Evolutionary conservation across 35 echinoderm and acorn worm genomes (phyloP).

Genomic region (Stichopus chloronotus): DNA sequence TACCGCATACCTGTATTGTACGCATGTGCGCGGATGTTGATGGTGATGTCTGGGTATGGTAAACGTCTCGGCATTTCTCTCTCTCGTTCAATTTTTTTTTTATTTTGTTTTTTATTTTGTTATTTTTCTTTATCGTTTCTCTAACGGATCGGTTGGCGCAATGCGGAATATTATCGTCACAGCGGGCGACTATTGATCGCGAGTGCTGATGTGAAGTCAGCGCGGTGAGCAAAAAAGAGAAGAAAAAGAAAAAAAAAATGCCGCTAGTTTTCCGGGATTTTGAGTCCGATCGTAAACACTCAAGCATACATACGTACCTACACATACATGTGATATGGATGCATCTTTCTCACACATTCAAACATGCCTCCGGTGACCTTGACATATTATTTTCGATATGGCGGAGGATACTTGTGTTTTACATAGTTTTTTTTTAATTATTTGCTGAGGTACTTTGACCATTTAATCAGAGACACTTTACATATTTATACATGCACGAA

Average conservation of each 20-base stretch:
- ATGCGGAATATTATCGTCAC: conserved; percentile 14
- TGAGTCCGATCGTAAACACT: neutral
- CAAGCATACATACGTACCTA: no score
- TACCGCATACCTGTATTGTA: conserved; percentile 43
- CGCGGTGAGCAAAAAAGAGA: neutral
- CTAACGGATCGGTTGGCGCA: neutral
- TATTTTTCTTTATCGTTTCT: neutral
- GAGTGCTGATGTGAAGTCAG: neutral
- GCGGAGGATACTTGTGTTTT: neutral
- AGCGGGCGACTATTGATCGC: conserved; percentile 17
- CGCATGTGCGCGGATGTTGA: conserved; percentile 40
- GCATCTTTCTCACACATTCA: neutral
- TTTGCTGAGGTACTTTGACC: conserved; percentile 24
- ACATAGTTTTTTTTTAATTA: neutral
- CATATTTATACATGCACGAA: no score
- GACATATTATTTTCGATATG: neutral
- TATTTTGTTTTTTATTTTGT: neutral
- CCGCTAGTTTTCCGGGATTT: conserved; percentile 25
- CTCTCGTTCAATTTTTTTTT: neutral
- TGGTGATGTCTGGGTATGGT: neutral
- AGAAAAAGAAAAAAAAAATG: neutral
- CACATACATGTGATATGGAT: neutral
- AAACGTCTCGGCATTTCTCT: no score
- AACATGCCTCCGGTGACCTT: conserved; percentile 17
- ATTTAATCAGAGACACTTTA: neutral